Evolutionary conservation across 2,888 invertebrate species (phyloP), one percentile per base, ranked within the genome.

Genomic region (Fragum sueziense): DNA sequence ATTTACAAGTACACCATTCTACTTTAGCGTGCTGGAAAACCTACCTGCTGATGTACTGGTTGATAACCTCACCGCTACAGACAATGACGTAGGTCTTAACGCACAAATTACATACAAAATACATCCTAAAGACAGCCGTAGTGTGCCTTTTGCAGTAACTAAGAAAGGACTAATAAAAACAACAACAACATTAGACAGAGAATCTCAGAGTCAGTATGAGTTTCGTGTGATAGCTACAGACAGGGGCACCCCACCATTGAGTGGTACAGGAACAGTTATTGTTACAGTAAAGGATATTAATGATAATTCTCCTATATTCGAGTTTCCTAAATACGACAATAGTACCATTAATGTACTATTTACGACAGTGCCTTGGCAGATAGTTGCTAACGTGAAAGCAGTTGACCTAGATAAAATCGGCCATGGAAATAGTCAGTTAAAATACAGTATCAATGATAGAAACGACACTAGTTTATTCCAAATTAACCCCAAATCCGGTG

Each of bases 261-360:
- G 81, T 59, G 75, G 78, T 70, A 75, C 82, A 7, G 85, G 78
- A 14, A 71, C 22, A n/a, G 85, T 88, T 0, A 59, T 81, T 9
- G 79, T 88, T 20, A 76, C 68, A 59, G 86, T 92, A 2, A 78
- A 79, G 0, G 92, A 92, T 76, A 86, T 86, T n/a, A 92, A 92
- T 81, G 92, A 92, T 79, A 87, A 90, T 67, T 74, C 86, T 7
- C 92, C 92, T 1, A 70, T 77, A n/a, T 86, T 92, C 37, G 54
- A 75, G 1, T 90, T 90, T 70, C 92, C 92, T 1, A 86, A 74
- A 57, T 68, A 73, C n/a, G 72, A 69, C 11, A 89, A 90, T 73
- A 88, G 86, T 72, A 87, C 90, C 2, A 85, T 89, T 17, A 54
- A 79, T 25, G 70, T 91, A 2, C 80, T 85, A 6, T 81, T 83